Base-by-base conservation (phyloP, 2,888 invertebrate genomes). In the Caenorhabditis virilis region DNA sequence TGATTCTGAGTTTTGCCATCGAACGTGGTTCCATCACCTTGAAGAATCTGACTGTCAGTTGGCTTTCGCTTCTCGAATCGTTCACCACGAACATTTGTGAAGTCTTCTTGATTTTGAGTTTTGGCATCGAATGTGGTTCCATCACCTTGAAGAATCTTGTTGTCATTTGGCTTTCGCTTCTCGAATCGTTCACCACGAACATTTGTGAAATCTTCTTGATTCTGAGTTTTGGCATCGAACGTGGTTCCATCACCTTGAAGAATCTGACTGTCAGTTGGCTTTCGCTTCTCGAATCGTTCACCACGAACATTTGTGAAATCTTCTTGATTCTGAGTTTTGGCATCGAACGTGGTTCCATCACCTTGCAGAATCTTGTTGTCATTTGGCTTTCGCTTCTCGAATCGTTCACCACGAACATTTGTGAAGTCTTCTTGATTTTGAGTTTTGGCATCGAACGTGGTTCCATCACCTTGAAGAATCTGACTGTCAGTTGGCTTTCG, bases 71-170 rank as follows among this genome's bases (percentile, higher is more conserved):
- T 25, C 11, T 22, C 43, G n/a, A n/a, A 43, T 11, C 43, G 13
- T 15, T 43, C 43, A 11, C 43, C 43, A 43, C 43, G 43, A 7
- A 43, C n/a, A 9, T 9, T 11, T 18, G 13, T 18, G 43, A 22
- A 43, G 43, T 43, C 43, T 18, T 43, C 43, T 43, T 43, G 43
- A 25, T 43, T 43, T 22, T 43, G 43, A 7, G 43, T 43, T 18
- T 22, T 43, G 7, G 43, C 22, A 15, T 22, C 25, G n/a, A 43
- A 43, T 6, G 43, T 16, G 6, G 38, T 25, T 13, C 43, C 43
- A 25, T 43, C 43, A 23, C 11, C 9, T 22, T 6, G 11, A 6
- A 43, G 18, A 15, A 23, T 43, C 11, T 23, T 11, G 25, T 43
- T 43, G 43, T 43, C 43, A 7, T 4, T n/a, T 7, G 43, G 43